Percentiles rank a stretch among this genome's conserved stretches.
phyloP scores from a whole-genome alignment of 2,888 invertebrate genomes.

The Diaprepes abbreviatus region DNA sequence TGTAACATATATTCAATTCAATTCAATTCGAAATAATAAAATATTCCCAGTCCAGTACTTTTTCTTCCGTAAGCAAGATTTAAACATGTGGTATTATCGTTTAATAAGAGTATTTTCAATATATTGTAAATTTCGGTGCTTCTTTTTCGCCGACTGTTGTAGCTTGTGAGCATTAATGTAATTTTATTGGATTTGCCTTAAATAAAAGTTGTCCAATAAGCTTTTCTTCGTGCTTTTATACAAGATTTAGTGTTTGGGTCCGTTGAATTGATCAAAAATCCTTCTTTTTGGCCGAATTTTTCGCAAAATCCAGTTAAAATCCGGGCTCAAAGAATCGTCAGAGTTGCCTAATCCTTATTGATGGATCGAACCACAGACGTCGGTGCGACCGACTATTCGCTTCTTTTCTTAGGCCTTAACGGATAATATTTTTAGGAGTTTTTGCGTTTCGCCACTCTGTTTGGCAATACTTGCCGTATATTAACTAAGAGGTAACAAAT shows the following conservation, averaged over 20 bases:
- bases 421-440: constrained; percentile 34
- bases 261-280: constrained; percentile 48
- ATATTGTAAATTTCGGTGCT: background rate
- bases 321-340: constrained; percentile 62
- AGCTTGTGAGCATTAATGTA: background rate
- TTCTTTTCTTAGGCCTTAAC: constrained; percentile 31
- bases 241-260: constrained; percentile 44
- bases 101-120: background rate
- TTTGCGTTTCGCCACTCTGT: constrained; percentile 4
- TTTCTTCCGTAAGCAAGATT: no score
- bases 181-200: constrained; percentile 29
- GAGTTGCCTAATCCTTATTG: constrained; percentile 63
- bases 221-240: constrained; percentile 39
- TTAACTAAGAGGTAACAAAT: no score
- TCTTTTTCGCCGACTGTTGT: background rate
- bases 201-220: constrained; percentile 46
- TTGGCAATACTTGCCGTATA: no score
- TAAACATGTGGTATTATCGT: background rate
- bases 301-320: constrained; percentile 63
- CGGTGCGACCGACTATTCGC: constrained; percentile 28
- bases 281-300: constrained; percentile 52
- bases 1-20: no score
- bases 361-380: constrained; percentile 60
- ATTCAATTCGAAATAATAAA: no score
- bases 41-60: no score